Percentiles rank a stretch among this genome's conserved stretches.
Conservation (phyloP, 2,888 invertebrate species). For the Muschampia plurimacula region DNA sequence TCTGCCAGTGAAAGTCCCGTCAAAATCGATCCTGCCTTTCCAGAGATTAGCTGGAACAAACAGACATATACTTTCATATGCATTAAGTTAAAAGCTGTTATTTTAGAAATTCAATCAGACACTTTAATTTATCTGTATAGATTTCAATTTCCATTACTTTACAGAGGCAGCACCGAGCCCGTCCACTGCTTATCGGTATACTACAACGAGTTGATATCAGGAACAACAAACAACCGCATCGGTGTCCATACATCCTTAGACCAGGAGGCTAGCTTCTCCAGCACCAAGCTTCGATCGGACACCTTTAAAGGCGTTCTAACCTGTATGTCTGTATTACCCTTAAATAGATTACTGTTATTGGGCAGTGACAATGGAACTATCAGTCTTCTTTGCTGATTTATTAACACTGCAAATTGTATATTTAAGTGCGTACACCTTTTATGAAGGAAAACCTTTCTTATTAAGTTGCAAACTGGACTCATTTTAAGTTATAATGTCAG, state of each 20-base stretch:
- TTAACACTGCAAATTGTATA: no score
- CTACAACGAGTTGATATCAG: slow-evolving; percentile 93
- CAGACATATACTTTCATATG: no score
- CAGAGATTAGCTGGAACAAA: no score
- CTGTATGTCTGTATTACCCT: slow-evolving; percentile 94
- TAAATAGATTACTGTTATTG: slow-evolving; percentile 94
- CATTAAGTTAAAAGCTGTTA: no score
- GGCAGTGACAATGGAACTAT: slow-evolving; percentile 97
- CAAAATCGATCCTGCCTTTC: no score
- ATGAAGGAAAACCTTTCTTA: no score
- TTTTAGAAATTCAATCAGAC: no score
- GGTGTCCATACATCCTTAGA: slow-evolving; percentile 93
- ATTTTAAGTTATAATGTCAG: no score
- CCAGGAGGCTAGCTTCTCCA: slow-evolving; percentile 91
- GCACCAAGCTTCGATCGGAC: slow-evolving; percentile 94
- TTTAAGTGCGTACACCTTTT: no score
- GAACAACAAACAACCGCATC: slow-evolving; percentile 96
- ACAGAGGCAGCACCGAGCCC: slow-evolving; percentile 95
- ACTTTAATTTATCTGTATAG: no score
- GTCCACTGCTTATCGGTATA: slow-evolving; percentile 94
- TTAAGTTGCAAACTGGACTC: no score
- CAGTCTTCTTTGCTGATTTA: slow-evolving; percentile 89
- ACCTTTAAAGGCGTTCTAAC: slow-evolving; percentile 96
- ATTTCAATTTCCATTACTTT: background rate
- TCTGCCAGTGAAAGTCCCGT: no score